Conservation (phyloP, 2,797 vertebrate genomes). For the Prionace glauca region DNA sequence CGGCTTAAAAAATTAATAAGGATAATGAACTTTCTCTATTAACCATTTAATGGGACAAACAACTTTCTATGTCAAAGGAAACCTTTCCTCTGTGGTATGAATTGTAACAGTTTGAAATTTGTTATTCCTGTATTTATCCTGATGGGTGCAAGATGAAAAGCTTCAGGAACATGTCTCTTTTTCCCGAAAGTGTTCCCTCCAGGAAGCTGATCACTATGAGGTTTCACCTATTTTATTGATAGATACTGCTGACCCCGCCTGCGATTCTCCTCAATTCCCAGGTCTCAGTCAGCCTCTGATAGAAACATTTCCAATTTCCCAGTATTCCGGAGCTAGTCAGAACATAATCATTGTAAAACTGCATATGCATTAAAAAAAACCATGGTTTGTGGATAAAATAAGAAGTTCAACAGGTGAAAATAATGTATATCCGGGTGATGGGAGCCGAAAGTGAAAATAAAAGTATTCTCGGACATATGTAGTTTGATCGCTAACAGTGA, state of each 20-base stretch:
- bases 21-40: neutral
- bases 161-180: too few relatives aligned
- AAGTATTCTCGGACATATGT: neutral
- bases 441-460: constrained; percentile 8
- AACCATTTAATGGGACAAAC: neutral
- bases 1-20: neutral
- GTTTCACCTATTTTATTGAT: too few relatives aligned
- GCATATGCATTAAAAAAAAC: neutral
- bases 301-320: too few relatives aligned
- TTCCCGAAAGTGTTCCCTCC: neutral
- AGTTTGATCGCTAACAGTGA: neutral
- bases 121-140: too few relatives aligned
- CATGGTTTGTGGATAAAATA: neutral
- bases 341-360: neutral
- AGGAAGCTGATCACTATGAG: neutral
- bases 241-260: neutral
- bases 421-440: neutral
- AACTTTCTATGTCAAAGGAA: neutral
- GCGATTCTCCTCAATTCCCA: too few relatives aligned
- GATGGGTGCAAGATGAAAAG: too few relatives aligned
- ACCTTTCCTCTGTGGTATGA: too few relatives aligned
- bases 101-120: too few relatives aligned
- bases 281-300: too few relatives aligned
- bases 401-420: neutral
- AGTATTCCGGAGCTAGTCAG: too few relatives aligned